These are phyloP conservation scores for Saccostrea cuccullata DNA, from an alignment of 1,140 invertebrate species.

Conservation along the genomic window DNA sequence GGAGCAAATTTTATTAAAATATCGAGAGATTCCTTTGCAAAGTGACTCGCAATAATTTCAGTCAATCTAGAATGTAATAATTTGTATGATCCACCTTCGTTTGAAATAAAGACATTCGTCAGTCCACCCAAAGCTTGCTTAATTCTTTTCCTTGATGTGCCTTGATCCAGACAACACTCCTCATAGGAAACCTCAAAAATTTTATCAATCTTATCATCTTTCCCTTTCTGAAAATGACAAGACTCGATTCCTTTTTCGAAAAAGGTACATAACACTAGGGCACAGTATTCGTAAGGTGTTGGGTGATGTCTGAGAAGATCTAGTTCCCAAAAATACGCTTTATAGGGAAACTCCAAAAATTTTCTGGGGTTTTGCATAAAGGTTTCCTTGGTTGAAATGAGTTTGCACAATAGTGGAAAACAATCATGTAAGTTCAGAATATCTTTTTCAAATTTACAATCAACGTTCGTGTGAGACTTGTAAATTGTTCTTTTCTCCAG, in stretches of 20 bases:
- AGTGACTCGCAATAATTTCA: too few relatives aligned
- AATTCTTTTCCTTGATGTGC: background rate
- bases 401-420: slow-evolving; percentile 36
- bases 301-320: slow-evolving; percentile 2
- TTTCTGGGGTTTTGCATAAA: background rate
- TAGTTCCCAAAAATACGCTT: slow-evolving; percentile 30
- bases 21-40: too few relatives aligned
- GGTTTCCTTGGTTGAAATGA: slow-evolving; percentile 16
- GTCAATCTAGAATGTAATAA: too few relatives aligned
- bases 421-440: slow-evolving; percentile 25
- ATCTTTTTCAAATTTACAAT: background rate
- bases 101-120: too few relatives aligned
- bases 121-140: too few relatives aligned
- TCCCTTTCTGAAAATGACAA: too few relatives aligned
- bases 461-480: background rate
- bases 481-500: too few relatives aligned
- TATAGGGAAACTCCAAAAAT: slow-evolving; percentile 27
- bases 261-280: background rate
- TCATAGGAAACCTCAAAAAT: too few relatives aligned
- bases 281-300: slow-evolving; percentile 16
- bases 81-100: too few relatives aligned
- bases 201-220: too few relatives aligned
- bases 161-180: too few relatives aligned
- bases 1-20: too few relatives aligned
- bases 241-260: background rate